These are phyloP conservation scores for Malachius bipustulatus DNA, from an alignment of 2,888 invertebrate species.

Conservation along the genomic window DNA sequence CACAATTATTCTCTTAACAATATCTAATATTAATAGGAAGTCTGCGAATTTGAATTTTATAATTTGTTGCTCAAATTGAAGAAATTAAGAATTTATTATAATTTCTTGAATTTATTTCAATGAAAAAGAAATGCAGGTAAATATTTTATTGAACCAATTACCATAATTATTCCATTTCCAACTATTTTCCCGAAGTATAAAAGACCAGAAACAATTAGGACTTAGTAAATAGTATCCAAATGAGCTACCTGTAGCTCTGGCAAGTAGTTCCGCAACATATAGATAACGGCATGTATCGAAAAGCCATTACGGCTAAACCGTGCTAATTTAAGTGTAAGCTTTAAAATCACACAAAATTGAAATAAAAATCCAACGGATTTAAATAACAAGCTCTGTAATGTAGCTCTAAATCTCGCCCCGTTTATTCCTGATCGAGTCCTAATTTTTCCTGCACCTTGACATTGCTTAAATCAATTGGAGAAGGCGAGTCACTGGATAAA, in stretches of 20 bases:
- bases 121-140: too few relatives aligned
- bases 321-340: conserved; percentile 36
- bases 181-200: too few relatives aligned
- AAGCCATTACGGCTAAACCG: conserved; percentile 35
- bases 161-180: too few relatives aligned
- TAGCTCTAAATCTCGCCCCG: conserved; percentile 23
- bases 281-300: conserved; percentile 27
- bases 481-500: conserved; percentile 32
- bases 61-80: too few relatives aligned
- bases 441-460: conserved; percentile 19
- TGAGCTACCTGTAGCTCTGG: conserved; percentile 2
- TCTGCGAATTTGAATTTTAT: too few relatives aligned
- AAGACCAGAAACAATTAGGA: too few relatives aligned
- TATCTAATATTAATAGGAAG: too few relatives aligned
- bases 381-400: conserved; percentile 32
- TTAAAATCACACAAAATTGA: conserved; percentile 29
- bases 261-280: neutral
- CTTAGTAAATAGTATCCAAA: too few relatives aligned
- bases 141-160: too few relatives aligned
- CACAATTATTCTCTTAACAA: too few relatives aligned
- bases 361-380: conserved; percentile 31
- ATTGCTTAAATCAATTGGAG: conserved; percentile 30
- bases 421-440: conserved; percentile 22
- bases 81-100: too few relatives aligned
- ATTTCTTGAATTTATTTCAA: too few relatives aligned